A percentile compares a stretch with the other conserved stretches of the same genome.
phyloP scores from a whole-genome alignment of 2,797 vertebrate species.

The Urophycis tenuis region DNA sequence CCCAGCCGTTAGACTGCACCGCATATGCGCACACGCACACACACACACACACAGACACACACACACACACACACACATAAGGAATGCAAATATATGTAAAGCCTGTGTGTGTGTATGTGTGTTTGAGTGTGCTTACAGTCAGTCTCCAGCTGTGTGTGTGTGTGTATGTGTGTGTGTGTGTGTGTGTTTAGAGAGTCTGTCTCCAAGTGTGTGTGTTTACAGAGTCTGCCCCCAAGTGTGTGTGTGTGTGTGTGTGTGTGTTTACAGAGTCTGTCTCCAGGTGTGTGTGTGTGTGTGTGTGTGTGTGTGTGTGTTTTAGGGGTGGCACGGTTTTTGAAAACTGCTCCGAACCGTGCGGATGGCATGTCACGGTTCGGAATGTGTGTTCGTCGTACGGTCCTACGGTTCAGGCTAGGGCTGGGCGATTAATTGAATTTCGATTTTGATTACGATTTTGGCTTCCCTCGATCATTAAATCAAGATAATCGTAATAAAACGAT shows the following conservation, averaged over 20 bases:
- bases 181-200: neutral
- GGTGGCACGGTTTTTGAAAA: no score
- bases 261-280: conserved; percentile 76
- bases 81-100: neutral
- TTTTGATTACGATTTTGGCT: no score
- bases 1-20: conserved; percentile 82
- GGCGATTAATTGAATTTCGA: no score
- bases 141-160: neutral
- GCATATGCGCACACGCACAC: neutral
- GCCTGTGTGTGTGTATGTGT: neutral
- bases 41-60: neutral
- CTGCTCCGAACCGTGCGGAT: no score
- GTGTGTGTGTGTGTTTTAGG: no score
- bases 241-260: conserved; percentile 6
- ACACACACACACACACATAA: neutral
- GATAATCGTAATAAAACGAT: no score
- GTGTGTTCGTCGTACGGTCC: no score
- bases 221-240: neutral
- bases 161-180: neutral
- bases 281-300: conserved; percentile 29
- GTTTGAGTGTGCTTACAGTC: no score
- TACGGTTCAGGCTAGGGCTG: no score
- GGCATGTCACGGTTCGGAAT: no score
- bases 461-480: no score
- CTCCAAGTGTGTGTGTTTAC: neutral